Conservation (phyloP, 2,888 invertebrate species). For the Aleiodes alternator region DNA sequence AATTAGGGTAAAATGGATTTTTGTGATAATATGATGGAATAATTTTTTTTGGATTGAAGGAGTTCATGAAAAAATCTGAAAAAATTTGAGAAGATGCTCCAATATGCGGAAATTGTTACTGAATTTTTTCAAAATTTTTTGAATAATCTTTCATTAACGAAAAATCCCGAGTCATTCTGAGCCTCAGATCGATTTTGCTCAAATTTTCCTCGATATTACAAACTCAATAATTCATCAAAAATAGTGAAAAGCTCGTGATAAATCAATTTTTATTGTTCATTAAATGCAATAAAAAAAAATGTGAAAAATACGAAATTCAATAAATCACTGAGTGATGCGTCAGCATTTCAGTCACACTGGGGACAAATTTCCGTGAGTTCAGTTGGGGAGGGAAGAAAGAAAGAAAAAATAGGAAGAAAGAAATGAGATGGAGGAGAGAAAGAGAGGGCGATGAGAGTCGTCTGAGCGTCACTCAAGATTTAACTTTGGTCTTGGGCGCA, state of each 20-base stretch:
- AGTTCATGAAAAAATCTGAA: too few relatives aligned
- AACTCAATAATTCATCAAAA: background rate
- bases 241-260: background rate
- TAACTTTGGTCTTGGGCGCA: slow-evolving; percentile 59
- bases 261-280: background rate
- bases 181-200: too few relatives aligned
- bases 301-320: background rate
- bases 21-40: too few relatives aligned
- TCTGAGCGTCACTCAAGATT: slow-evolving; percentile 68
- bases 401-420: too few relatives aligned
- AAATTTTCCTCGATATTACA: too few relatives aligned
- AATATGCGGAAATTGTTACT: too few relatives aligned
- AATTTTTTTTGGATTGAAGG: too few relatives aligned
- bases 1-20: too few relatives aligned
- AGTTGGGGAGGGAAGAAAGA: background rate
- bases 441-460: slow-evolving; percentile 49
- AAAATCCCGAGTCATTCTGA: too few relatives aligned
- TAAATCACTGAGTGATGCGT: slow-evolving; percentile 15
- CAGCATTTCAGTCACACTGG: background rate
- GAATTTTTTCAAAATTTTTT: too few relatives aligned
- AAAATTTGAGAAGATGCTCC: too few relatives aligned
- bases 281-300: background rate
- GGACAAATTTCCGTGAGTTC: slow-evolving; percentile 18
- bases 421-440: slow-evolving; percentile 35
- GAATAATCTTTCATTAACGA: too few relatives aligned